Base-by-base conservation (phyloP, 2,113 vertebrate species). In the Engystomops pustulosus region DNA sequence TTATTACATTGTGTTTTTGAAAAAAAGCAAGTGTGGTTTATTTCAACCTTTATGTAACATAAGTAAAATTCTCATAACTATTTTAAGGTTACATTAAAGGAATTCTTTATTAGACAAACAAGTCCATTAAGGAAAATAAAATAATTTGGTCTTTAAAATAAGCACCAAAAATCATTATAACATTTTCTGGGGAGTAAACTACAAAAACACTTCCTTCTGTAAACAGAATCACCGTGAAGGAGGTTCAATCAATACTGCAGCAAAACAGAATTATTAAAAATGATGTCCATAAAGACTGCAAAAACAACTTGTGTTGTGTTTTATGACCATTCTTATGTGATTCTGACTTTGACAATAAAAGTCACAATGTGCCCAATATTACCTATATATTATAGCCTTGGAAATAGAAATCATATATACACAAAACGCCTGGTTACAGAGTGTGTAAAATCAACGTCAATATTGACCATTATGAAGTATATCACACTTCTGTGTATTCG, bases 191-290 rank as follows among this genome's bases (percentile, higher is more conserved):
- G 47, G 67, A 55, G 47, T 70, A 55, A 23, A 78, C 53, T 78
- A 49, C 62, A 78, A 60, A 76, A 81, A 8, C 25, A 81, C 32
- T 70, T 69, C 49, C 34, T 81, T 81, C 67, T 71, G 67, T 81
- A 81, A 81, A 81, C 47, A 71, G 41, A 81, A 81, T 81, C 32
- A 27, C 30, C 36, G 45, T 69, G 38, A 44, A 41, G 65, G 30
- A 81, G 65, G 80, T 53, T 78, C 23, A 76, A 84, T 84, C 82
- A 84, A 84, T 84, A 84, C 71, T 78, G 55, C 58, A 68, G 71
- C 70, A 84, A 84, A 84, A 77, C 82, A 84, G 72, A 77, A 84
- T 77, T 77, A 84, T 77, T 77, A 77, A 84, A 84, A 84, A 84
- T 38, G 72, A 84, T 77, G 71, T 25, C 58, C 82, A 78, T 84